A percentile compares a stretch with the other conserved stretches of the same genome.
Conservation (phyloP, 2,797 vertebrate genomes). For the Ceryle rudis region DNA sequence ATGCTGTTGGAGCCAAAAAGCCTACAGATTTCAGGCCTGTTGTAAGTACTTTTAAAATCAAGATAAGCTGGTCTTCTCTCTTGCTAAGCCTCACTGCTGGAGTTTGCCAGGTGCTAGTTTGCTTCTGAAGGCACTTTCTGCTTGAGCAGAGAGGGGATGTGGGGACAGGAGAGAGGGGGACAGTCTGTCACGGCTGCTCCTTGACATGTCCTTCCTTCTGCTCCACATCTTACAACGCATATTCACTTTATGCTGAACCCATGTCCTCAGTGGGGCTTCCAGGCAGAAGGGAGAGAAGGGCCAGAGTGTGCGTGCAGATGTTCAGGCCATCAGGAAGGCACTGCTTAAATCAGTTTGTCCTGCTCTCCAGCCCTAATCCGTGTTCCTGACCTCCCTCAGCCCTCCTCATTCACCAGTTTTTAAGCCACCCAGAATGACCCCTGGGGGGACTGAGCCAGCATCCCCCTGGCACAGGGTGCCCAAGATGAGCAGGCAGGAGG, state of each 20-base stretch:
- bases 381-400: not conserved
- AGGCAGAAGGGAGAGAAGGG: not conserved
- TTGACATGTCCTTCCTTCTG: not conserved
- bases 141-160: not conserved
- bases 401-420: not conserved
- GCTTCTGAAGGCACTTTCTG: not conserved
- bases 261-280: not conserved
- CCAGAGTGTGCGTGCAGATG: not conserved
- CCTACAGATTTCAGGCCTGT: not conserved
- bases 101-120: not conserved
- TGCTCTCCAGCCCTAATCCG: not conserved
- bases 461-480: not conserved
- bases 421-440: not conserved
- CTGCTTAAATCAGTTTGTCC: not conserved
- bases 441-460: not conserved
- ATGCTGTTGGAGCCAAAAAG: slow-evolving; percentile 20
- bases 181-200: not conserved
- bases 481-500: not conserved
- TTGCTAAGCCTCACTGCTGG: not conserved
- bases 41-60: not conserved
- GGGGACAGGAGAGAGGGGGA: not conserved
- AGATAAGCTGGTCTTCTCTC: not conserved
- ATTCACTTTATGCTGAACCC: not conserved
- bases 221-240: accelerated
- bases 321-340: not conserved